phyloP scores from a whole-genome alignment of 2,113 vertebrate species.

The Elephantulus edwardii region DNA sequence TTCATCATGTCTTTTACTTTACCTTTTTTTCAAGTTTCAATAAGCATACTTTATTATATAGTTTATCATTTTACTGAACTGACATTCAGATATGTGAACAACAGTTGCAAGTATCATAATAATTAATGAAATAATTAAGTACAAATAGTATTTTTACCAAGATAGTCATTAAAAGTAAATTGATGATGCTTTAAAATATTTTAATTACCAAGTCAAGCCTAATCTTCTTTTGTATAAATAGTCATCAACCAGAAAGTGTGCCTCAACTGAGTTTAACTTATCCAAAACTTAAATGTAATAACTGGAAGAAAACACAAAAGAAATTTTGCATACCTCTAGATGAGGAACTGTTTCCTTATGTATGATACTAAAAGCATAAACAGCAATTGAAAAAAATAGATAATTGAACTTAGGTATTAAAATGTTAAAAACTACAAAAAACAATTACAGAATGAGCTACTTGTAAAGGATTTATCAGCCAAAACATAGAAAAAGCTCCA shows the following conservation, averaged over 20 bases:
- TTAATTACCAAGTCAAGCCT: slow-evolving; percentile 75
- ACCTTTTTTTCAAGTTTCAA: slow-evolving; percentile 51
- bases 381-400: background rate
- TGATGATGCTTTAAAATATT: slow-evolving; percentile 77
- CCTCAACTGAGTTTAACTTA: slow-evolving; percentile 53
- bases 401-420: background rate
- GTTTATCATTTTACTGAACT: slow-evolving; percentile 75
- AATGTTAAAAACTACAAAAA: background rate
- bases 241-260: slow-evolving; percentile 77
- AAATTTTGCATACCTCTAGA: background rate
- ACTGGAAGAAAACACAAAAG: background rate
- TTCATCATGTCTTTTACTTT: background rate
- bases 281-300: slow-evolving; percentile 26
- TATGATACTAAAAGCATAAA: background rate
- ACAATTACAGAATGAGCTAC: background rate
- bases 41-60: slow-evolving; percentile 73
- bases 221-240: slow-evolving; percentile 76
- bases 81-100: slow-evolving; percentile 65
- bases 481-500: background rate
- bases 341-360: background rate
- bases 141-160: slow-evolving; percentile 75
- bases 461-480: background rate
- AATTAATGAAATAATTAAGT: slow-evolving; percentile 79
- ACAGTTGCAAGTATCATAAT: slow-evolving; percentile 43
- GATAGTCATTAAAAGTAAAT: slow-evolving; percentile 80